Evolutionary conservation across 2,888 invertebrate species (phyloP).

Genomic region (Habrosyne pyritoides): DNA sequence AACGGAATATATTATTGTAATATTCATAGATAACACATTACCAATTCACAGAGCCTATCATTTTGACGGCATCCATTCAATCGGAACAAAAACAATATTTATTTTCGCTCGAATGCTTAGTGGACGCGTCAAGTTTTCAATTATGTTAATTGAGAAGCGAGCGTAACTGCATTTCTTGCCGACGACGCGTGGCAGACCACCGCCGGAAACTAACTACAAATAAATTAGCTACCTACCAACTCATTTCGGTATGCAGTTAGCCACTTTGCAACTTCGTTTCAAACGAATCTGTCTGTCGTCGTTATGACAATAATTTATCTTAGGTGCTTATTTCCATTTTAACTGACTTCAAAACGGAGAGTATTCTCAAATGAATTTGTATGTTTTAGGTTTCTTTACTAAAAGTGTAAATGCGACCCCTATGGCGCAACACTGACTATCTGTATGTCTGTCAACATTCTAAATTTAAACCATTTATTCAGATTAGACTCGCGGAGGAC

Average conservation of each 20-base stretch:
- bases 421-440: no score
- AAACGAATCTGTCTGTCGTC: neutral
- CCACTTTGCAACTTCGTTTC: slow-evolving; percentile 19
- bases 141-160: slow-evolving; percentile 58
- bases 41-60: neutral
- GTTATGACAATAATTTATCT: neutral
- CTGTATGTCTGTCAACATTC: no score
- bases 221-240: slow-evolving; percentile 25
- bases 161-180: slow-evolving; percentile 52
- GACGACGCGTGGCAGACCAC: slow-evolving; percentile 43
- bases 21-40: neutral
- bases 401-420: no score
- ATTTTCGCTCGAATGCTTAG: slow-evolving; percentile 35
- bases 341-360: neutral
- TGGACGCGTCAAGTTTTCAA: slow-evolving; percentile 52
- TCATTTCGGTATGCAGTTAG: slow-evolving; percentile 19
- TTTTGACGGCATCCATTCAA: slow-evolving; percentile 26
- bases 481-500: no score
- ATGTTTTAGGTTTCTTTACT: no score
- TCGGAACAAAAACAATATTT: slow-evolving; percentile 29
- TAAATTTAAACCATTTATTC: no score
- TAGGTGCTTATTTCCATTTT: neutral
- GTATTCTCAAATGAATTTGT: no score
- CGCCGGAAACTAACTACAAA: slow-evolving; percentile 32
- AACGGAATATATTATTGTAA: neutral